A percentile compares a stretch with the other conserved stretches of the same genome.
Conservation (phyloP, 2,888 invertebrate genomes). For the Acheta domesticus region DNA sequence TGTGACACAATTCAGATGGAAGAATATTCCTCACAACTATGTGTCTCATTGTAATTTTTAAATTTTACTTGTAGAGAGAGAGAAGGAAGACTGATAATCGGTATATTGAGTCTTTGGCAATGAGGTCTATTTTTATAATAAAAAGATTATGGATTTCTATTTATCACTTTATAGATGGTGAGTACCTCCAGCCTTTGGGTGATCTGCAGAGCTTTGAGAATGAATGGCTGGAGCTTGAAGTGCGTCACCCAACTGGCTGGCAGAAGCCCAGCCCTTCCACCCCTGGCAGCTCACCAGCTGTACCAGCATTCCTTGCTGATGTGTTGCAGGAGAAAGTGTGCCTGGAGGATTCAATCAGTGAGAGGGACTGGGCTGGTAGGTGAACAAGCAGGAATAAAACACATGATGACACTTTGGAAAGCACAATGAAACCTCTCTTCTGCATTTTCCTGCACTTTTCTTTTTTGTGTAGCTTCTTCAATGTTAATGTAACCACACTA, state of each 20-base stretch:
- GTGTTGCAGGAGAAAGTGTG: slow-evolving; percentile 42
- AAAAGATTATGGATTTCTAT: too few species aligned
- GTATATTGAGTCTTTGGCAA: too few species aligned
- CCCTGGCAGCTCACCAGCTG: slow-evolving; percentile 38
- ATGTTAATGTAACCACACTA: neutral
- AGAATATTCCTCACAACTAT: too few species aligned
- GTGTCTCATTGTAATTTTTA: too few species aligned
- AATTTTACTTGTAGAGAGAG: too few species aligned
- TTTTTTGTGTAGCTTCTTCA: too few species aligned
- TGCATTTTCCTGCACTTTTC: too few species aligned
- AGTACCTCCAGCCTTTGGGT: slow-evolving; percentile 54
- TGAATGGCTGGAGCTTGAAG: slow-evolving; percentile 88
- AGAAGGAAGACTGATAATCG: too few species aligned
- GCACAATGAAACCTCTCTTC: too few species aligned
- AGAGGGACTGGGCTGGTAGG: slow-evolving; percentile 32
- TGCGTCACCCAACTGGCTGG: slow-evolving; percentile 58
- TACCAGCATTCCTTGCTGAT: slow-evolving; percentile 45
- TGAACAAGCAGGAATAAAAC: too few species aligned
- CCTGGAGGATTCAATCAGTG: slow-evolving; percentile 43
- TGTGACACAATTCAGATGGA: too few species aligned
- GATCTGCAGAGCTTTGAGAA: slow-evolving; percentile 82
- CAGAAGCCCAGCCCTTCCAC: slow-evolving; percentile 38
- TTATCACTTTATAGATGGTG: slow-evolving; percentile 32
- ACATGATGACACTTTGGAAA: neutral
- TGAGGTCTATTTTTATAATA: too few species aligned